A percentile compares a stretch with the other conserved stretches of the same genome.
These are phyloP conservation scores for Folsomia candida DNA, from an alignment of 2,888 invertebrate genomes.

Conservation along the genomic window DNA sequence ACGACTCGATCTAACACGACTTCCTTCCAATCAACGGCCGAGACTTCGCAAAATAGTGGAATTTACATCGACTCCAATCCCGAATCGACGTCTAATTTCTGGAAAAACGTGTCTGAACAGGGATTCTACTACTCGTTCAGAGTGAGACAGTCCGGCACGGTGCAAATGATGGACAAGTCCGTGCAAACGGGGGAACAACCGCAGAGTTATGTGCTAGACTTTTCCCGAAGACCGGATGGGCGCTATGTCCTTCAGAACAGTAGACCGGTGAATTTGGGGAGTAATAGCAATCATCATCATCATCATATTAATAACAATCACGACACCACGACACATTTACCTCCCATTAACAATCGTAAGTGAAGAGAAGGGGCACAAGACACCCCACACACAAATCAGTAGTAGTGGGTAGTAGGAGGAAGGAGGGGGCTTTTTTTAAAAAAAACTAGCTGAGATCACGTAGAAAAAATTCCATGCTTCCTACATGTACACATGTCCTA, in stretches of 20 bases:
- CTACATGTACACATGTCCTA: no score
- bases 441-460: no score
- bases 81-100: slow-evolving; percentile 42
- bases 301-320: slow-evolving; percentile 34
- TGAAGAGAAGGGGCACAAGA: slow-evolving; percentile 20
- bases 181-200: slow-evolving; percentile 42
- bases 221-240: slow-evolving; percentile 29
- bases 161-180: slow-evolving; percentile 50
- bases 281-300: slow-evolving; percentile 20
- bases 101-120: slow-evolving; percentile 47
- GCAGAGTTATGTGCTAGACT: slow-evolving; percentile 34
- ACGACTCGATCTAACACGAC: slow-evolving; percentile 9
- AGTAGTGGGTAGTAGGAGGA: neutral
- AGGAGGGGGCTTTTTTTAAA: no score
- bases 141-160: slow-evolving; percentile 49
- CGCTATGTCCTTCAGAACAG: slow-evolving; percentile 10
- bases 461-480: neutral
- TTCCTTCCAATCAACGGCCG: neutral
- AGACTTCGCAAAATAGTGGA: slow-evolving; percentile 17
- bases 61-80: slow-evolving; percentile 42
- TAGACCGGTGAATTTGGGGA: neutral
- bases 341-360: slow-evolving; percentile 43
- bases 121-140: slow-evolving; percentile 50
- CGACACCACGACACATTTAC: slow-evolving; percentile 36
- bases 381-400: neutral